A percentile compares a stretch with the other conserved stretches of the same genome.
Conservation (phyloP, 2,113 vertebrate species). For the Pangasianodon hypophthalmus region DNA sequence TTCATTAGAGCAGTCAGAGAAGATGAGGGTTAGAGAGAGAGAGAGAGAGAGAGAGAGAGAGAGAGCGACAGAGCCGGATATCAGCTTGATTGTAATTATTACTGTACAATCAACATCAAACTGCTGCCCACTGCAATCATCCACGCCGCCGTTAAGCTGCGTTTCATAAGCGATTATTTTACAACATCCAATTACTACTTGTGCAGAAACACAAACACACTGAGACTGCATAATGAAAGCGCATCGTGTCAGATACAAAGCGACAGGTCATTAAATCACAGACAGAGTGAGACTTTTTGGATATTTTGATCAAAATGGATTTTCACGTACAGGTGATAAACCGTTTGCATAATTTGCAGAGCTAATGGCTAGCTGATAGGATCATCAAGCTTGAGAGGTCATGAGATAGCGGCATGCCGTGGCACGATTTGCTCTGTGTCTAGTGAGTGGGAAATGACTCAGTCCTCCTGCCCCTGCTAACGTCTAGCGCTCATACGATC, state of each 20-base stretch:
- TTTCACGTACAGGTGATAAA: background rate
- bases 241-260: background rate
- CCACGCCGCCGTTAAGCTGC: conserved; percentile 17
- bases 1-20: background rate
- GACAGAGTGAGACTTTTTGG: background rate
- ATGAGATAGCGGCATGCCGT: background rate
- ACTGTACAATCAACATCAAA: conserved; percentile 49
- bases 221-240: background rate
- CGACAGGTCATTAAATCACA: background rate
- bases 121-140: conserved; percentile 34
- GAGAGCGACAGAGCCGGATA: background rate
- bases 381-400: background rate
- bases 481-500: conserved; percentile 26
- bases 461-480: conserved; percentile 41
- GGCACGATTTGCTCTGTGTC: background rate
- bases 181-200: conserved; percentile 41
- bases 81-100: conserved; percentile 48
- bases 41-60: background rate
- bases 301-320: background rate
- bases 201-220: conserved; percentile 24
- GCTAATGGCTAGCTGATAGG: conserved; percentile 15
- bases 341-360: background rate
- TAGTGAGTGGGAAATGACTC: conserved; percentile 40
- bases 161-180: conserved; percentile 31
- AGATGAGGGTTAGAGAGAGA: conserved; percentile 3